phyloP scores from a whole-genome alignment of 1,140 invertebrate species.

The Eumaeus atala region DNA sequence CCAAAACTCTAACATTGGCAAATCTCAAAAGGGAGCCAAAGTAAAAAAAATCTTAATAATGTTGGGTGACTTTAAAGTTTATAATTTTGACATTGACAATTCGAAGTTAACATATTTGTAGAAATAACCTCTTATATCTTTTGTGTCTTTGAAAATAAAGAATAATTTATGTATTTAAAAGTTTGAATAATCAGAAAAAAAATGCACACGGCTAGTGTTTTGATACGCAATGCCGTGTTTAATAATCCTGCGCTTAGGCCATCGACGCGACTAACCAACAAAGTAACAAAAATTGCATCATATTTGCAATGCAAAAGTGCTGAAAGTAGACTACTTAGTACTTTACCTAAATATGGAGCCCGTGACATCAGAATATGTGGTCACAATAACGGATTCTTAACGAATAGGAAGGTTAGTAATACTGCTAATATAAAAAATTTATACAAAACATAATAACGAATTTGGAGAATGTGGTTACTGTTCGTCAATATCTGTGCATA shows the following conservation, averaged over 20 bases:
- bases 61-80: no score
- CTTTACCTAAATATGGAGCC: constrained; percentile 15
- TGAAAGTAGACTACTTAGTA: constrained; percentile 24
- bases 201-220: constrained; percentile 55
- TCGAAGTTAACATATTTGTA: constrained; percentile 47
- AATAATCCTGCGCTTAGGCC: constrained; percentile 46
- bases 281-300: constrained; percentile 60
- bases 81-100: constrained; percentile 12
- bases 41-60: no score
- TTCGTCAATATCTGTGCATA: no score
- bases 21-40: no score
- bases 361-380: constrained; percentile 33
- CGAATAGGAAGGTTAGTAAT: constrained; percentile 21
- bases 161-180: constrained; percentile 21
- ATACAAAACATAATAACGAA: no score
- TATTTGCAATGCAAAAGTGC: constrained; percentile 37
- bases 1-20: no score
- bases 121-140: constrained; percentile 50
- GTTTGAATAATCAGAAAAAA: constrained; percentile 24
- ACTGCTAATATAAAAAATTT: background rate
- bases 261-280: constrained; percentile 36
- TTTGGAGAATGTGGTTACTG: no score
- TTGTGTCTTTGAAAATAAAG: constrained; percentile 38
- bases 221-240: constrained; percentile 45
- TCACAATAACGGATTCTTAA: constrained; percentile 25